Base-by-base conservation (phyloP, 1,140 invertebrate species). In the Formica exsecta region DNA sequence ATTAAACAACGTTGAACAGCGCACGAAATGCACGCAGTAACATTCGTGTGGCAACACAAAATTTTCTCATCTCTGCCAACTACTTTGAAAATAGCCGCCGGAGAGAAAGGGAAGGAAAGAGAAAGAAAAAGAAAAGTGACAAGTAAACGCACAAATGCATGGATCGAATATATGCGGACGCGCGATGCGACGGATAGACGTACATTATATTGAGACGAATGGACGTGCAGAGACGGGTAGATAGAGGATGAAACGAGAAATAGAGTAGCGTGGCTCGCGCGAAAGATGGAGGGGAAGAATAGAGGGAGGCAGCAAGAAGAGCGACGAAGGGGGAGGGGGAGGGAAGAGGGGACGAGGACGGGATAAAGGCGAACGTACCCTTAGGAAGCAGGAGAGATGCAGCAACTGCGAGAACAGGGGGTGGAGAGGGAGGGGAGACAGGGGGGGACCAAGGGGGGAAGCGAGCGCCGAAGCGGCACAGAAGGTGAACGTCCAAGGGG, bases 401-500 rank as follows among this genome's bases (percentile, higher is more conserved):
- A 75, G 86, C 64, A 80, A 87, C 8, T 79, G 71, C 83, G 86
- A 59, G 71, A 92, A 90, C 89, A 92, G 77, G 79, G 68, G 81
- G 68, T 74, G 57, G 66, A 83, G 73, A 83, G 77, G 68, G 86
- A 90, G 87, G 71, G 44, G 25, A 32, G 54, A 61, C 48, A 70
- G 44, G 83, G 81, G 76, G 73, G 73, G 86, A 5, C 44, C 44
- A 48, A 48, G 86, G 87, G 68, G 90, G 88, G 86, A 85, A 16
- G 13, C 79, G 90, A 89, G 89, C 85, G 87, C 88, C 91, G 91
- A 92, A 92, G 92, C 87, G 91, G 92, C 87, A 91, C 90, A 92
- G 93, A 91, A 95, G 95, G 94, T 95, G 94, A 95, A 95, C 92
- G 95, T 95, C 95, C 95, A 95, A 94, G 93, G 94, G 94, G 94